Base-by-base conservation (phyloP, 2,113 vertebrate genomes). In the Triplophysa rosa region DNA sequence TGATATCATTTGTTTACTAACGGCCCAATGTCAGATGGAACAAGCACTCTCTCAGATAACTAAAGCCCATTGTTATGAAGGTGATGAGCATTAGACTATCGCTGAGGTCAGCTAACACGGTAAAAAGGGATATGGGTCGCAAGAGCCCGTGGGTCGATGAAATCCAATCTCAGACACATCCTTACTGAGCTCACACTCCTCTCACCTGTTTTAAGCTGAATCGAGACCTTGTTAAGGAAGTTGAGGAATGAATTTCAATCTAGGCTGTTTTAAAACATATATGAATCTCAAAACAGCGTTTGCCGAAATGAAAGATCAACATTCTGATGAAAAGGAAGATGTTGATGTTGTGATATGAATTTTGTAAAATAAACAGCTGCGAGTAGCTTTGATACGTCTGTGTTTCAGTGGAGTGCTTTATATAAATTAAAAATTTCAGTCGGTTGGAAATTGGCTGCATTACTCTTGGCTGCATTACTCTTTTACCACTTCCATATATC, bases 151-250 rank as follows among this genome's bases (percentile, higher is more conserved):
- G 67, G 65, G n/a, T 69, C 65, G 33, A 77, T 77, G 63, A 49
- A 58, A 71, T 45, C 21, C 52, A 61, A 58, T 67, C 68, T 80
- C 26, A 63, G 63, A 58, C 23, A 56, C 80, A 75, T 76, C 64
- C 64, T 47, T 26, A 67, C 23, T 68, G 67, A 66, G 79, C 59
- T 21, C 40, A 73, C 23, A 75, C 64, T 75, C 23, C 64, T 23
- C 56, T 81, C 66, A 77, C 59, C 47, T 77, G 59, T 33, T 61
- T 74, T 52, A 67, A 77, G 59, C 47, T 62, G 19, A 49, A 49
- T 33, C 26, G 23, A 59, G 61, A 54, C 4, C 67, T 52, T 83
- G 29, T 54, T 49, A 70, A 77, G 66, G 66, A 70, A 24, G 17
- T 65, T 77, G 23, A 23, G 23, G 40, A 16, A 45, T 58, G 37